These are phyloP conservation scores for Chaetodon trifasciatus DNA, from an alignment of 2,797 vertebrate species.

Conservation along the genomic window DNA sequence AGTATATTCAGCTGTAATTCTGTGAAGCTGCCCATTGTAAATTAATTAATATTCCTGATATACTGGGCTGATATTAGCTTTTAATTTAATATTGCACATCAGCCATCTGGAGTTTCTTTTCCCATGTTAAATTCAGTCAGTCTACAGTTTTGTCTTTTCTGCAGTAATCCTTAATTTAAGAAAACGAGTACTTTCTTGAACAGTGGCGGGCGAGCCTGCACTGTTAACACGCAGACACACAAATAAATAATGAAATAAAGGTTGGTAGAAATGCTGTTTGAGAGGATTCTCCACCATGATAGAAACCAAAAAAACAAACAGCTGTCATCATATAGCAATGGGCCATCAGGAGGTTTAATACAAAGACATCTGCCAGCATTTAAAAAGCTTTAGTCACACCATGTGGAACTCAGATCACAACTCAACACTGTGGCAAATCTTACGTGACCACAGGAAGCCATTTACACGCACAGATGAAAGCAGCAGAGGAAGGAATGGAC, in stretches of 20 bases:
- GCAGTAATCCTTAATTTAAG: not conserved
- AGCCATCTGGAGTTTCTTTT: not conserved
- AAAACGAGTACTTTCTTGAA: not conserved
- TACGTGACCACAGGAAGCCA: not conserved
- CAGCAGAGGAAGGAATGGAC: not conserved
- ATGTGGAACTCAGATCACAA: not conserved
- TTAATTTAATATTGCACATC: conserved; percentile 10
- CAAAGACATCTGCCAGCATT: not conserved
- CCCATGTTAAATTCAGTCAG: not conserved
- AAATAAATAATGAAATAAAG: not conserved
- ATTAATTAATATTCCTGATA: conserved; percentile 9
- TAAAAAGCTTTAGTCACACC: not conserved
- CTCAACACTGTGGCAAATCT: not conserved
- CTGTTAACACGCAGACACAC: not conserved
- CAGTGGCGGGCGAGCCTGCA: too few species aligned
- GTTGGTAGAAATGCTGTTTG: not conserved
- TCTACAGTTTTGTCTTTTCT: not conserved
- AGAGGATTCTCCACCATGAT: not conserved
- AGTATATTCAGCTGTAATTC: conserved; percentile 12
- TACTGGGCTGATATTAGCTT: not conserved
- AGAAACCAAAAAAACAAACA: not conserved
- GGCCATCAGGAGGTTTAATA: not conserved
- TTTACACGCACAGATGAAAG: not conserved
- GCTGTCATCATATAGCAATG: not conserved
- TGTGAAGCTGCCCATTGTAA: conserved; percentile 9